A percentile compares a stretch with the other conserved stretches of the same genome.
These are phyloP conservation scores for Psettodes erumei DNA, from an alignment of 2,113 vertebrate genomes.

Conservation along the genomic window DNA sequence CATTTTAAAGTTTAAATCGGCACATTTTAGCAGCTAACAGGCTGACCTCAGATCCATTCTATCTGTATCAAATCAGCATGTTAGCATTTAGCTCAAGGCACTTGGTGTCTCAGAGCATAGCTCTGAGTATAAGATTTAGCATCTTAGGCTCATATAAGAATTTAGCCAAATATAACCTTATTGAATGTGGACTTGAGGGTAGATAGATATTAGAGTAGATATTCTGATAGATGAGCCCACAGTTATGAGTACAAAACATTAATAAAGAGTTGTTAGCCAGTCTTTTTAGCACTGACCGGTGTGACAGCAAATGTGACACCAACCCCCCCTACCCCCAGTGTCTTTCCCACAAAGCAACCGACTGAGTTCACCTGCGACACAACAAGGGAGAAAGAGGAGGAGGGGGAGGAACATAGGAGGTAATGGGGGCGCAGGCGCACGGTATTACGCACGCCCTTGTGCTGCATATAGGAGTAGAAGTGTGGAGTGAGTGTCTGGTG, in stretches of 20 bases:
- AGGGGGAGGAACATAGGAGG: background rate
- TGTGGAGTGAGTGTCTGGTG: conserved; percentile 1
- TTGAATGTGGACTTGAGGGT: background rate
- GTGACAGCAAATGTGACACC: background rate
- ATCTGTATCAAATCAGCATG: background rate
- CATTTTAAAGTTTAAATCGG: background rate
- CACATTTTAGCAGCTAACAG: background rate
- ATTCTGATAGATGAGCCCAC: background rate
- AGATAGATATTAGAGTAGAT: no score
- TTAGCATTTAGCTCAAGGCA: background rate
- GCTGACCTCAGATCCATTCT: background rate
- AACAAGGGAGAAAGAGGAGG: conserved; percentile 18
- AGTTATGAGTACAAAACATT: background rate
- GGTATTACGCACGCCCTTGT: conserved; percentile 22
- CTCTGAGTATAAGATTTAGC: no score
- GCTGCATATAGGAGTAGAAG: conserved; percentile 1
- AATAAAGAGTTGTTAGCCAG: background rate
- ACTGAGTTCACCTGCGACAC: conserved; percentile 56
- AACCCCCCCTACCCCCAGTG: background rate
- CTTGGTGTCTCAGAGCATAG: background rate
- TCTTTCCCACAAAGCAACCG: conserved; percentile 33
- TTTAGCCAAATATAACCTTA: background rate
- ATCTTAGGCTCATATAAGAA: no score
- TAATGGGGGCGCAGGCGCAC: conserved; percentile 12
- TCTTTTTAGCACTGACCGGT: background rate